These are phyloP conservation scores for Nasonia longicornis DNA, from an alignment of 1,140 invertebrate genomes.

Conservation along the genomic window DNA sequence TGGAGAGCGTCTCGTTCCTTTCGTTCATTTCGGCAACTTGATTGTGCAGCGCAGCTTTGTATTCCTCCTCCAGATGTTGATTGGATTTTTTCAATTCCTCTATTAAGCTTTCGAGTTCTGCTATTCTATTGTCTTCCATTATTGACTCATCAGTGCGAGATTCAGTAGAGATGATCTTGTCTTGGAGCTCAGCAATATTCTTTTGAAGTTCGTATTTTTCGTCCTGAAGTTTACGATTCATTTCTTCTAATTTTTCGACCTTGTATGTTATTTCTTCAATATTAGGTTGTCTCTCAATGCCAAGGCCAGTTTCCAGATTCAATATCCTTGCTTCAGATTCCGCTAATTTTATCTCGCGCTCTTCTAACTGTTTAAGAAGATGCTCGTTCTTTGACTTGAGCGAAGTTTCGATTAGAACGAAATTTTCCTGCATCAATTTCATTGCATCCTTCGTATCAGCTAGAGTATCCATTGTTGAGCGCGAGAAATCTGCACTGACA, in stretches of 20 bases:
- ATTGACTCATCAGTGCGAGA: constrained; percentile 49
- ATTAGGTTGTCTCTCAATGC: constrained; percentile 52
- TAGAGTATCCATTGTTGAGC: constrained; percentile 68
- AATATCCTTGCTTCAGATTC: constrained; percentile 59
- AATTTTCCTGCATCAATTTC: constrained; percentile 73
- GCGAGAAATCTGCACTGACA: constrained; percentile 58
- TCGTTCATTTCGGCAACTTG: constrained; percentile 54
- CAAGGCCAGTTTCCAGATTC: constrained; percentile 57
- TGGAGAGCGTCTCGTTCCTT: constrained; percentile 58
- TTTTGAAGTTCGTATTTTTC: constrained; percentile 64
- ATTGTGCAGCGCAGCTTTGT: constrained; percentile 56
- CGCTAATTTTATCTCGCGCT: constrained; percentile 60
- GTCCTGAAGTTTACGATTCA: constrained; percentile 57
- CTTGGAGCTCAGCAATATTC: constrained; percentile 59
- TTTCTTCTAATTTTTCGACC: constrained; percentile 56
- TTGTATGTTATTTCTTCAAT: constrained; percentile 57
- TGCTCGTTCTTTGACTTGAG: constrained; percentile 63
- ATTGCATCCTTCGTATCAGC: constrained; percentile 72
- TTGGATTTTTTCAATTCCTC: constrained; percentile 61
- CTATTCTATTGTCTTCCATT: constrained; percentile 63
- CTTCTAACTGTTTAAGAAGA: constrained; percentile 61
- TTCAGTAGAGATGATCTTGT: constrained; percentile 53
- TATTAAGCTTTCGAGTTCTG: constrained; percentile 63
- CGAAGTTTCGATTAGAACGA: constrained; percentile 69
- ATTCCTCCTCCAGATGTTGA: constrained; percentile 57